These are phyloP conservation scores for Anoplius nigerrimus DNA, from an alignment of 2,888 invertebrate species.

Conservation along the genomic window DNA sequence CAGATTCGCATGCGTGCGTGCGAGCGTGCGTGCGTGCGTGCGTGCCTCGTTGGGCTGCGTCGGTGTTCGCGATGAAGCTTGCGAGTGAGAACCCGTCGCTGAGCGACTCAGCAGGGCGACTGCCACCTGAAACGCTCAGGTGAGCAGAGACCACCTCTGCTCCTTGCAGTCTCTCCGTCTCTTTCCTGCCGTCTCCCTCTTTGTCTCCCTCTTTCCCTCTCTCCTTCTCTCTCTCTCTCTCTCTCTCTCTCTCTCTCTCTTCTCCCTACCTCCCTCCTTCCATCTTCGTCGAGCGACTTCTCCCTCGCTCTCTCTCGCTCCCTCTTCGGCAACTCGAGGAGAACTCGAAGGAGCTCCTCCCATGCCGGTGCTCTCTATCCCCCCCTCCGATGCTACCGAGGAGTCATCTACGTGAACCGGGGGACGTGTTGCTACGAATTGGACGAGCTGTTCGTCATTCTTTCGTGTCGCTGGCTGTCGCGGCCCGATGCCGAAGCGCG, in stretches of 20 bases:
- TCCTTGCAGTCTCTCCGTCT: slow-evolving; percentile 52
- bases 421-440: too few relatives aligned
- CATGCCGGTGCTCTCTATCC: slow-evolving; percentile 49
- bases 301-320: slow-evolving; percentile 29
- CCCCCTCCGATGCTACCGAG: background rate
- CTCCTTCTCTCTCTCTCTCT: too few relatives aligned
- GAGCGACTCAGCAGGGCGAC: slow-evolving; percentile 66
- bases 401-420: slow-evolving; percentile 10
- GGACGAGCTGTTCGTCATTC: too few relatives aligned
- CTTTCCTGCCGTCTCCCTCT: slow-evolving; percentile 6
- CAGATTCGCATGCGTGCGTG: too few relatives aligned
- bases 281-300: slow-evolving; percentile 44
- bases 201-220: too few relatives aligned
- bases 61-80: slow-evolving; percentile 21
- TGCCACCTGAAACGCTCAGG: slow-evolving; percentile 66
- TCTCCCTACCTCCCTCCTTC: background rate
- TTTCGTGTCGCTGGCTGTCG: too few relatives aligned
- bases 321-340: slow-evolving; percentile 25
- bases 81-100: slow-evolving; percentile 56
- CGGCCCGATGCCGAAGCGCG: too few relatives aligned
- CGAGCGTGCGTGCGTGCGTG: too few relatives aligned
- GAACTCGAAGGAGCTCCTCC: slow-evolving; percentile 60
- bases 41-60: too few relatives aligned
- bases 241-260: slow-evolving; percentile 34
- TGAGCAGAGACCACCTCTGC: slow-evolving; percentile 65